These are phyloP conservation scores for Temnothorax unifasciatus DNA, from an alignment of 2,888 invertebrate genomes.

Conservation along the genomic window DNA sequence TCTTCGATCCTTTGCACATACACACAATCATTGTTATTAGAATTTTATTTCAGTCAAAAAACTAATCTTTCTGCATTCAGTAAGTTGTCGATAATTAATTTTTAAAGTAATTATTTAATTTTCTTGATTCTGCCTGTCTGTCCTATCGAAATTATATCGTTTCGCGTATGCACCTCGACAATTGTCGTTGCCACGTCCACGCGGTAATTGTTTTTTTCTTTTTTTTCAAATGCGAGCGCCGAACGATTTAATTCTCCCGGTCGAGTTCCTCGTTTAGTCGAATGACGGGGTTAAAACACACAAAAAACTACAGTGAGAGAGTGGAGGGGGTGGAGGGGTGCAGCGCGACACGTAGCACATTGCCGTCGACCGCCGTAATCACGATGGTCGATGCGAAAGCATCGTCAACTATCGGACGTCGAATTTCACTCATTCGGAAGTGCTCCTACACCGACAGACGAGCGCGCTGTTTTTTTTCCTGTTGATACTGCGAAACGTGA, in stretches of 20 bases:
- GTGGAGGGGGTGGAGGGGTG: constrained; percentile 5
- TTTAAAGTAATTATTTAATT: background rate
- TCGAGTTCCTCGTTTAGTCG: constrained; percentile 39
- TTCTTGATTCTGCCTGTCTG: background rate
- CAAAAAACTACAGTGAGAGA: constrained; percentile 49
- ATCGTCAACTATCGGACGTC: constrained; percentile 64
- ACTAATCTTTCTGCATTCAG: background rate
- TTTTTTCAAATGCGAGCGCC: background rate
- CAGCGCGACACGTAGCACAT: constrained; percentile 40
- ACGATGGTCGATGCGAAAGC: constrained; percentile 65
- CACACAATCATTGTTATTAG: background rate
- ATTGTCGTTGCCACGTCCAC: constrained; percentile 38
- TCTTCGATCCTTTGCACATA: background rate
- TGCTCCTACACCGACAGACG: constrained; percentile 38
- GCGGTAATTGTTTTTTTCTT: constrained; percentile 22
- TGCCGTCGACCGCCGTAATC: constrained; percentile 65
- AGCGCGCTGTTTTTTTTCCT: constrained; percentile 42
- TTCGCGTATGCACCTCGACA: constrained; percentile 61
- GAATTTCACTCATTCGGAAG: constrained; percentile 58
- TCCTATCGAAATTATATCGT: constrained; percentile 51
- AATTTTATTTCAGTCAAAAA: background rate
- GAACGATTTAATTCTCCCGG: constrained; percentile 73
- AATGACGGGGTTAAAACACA: constrained; percentile 54
- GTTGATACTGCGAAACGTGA: constrained; percentile 63
- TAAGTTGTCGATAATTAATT: background rate